Evolutionary conservation across 2,113 vertebrate species (phyloP).

Genomic region (Ammodytes dubius): DNA sequence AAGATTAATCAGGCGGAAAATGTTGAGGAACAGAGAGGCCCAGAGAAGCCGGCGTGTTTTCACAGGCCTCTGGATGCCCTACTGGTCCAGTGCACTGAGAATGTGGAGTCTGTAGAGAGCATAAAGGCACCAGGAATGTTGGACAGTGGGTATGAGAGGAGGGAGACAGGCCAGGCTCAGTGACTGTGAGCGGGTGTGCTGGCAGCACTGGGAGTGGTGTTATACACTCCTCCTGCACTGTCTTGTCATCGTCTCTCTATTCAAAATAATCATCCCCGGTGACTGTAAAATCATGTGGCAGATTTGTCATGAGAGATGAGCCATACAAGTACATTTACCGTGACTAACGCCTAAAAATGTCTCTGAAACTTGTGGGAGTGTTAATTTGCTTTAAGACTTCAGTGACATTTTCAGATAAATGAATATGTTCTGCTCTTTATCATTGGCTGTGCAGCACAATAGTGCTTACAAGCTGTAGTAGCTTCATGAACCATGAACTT

Average conservation of each 20-base stretch:
- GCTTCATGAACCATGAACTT: constrained; percentile 34
- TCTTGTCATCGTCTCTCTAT: constrained; percentile 34
- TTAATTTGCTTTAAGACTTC: constrained; percentile 6
- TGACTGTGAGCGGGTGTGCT: neutral
- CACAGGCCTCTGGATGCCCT: constrained; percentile 55
- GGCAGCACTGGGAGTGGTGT: constrained; percentile 29
- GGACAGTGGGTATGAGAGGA: constrained; percentile 32
- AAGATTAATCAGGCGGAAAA: constrained; percentile 76
- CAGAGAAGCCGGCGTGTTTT: constrained; percentile 61
- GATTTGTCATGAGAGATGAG: constrained; percentile 13
- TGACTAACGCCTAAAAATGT: neutral
- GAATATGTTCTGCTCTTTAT: neutral
- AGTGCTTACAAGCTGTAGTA: constrained; percentile 3
- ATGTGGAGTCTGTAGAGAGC: constrained; percentile 60
- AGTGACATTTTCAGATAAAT: constrained; percentile 33
- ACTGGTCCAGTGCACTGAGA: constrained; percentile 59
- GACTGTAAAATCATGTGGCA: constrained; percentile 15
- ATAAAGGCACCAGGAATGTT: constrained; percentile 69
- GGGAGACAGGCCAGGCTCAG: neutral
- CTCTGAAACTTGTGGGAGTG: neutral
- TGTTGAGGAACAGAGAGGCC: constrained; percentile 57
- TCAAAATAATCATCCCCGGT: constrained; percentile 38
- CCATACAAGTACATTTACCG: neutral
- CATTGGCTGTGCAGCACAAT: constrained; percentile 7
- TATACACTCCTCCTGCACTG: neutral